These are phyloP conservation scores for Sesia apiformis DNA, from an alignment of 2,888 invertebrate genomes.

Conservation along the genomic window DNA sequence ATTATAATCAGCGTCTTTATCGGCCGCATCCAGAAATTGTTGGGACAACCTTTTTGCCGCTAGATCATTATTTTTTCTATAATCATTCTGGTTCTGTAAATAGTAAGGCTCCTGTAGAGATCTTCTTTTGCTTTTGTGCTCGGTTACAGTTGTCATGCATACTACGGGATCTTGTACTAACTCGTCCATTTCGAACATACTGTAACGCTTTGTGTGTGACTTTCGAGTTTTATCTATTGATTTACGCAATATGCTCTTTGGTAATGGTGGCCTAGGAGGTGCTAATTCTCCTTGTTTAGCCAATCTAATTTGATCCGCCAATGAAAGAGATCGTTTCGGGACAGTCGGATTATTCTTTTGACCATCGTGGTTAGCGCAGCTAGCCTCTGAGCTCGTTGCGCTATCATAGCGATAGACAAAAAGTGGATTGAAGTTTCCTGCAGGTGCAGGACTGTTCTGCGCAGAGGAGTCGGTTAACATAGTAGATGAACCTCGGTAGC, in stretches of 20 bases:
- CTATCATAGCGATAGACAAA: constrained; percentile 90
- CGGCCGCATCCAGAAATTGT: constrained; percentile 68
- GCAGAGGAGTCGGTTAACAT: constrained; percentile 84
- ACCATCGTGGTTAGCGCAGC: constrained; percentile 75
- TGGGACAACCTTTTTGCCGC: constrained; percentile 68
- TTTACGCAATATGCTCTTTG: constrained; percentile 82
- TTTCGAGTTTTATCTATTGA: constrained; percentile 72
- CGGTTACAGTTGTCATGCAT: constrained; percentile 59
- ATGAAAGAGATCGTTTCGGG: constrained; percentile 80
- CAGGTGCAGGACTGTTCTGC: constrained; percentile 78
- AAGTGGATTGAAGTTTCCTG: constrained; percentile 79
- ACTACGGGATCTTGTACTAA: constrained; percentile 64
- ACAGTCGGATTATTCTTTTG: constrained; percentile 68
- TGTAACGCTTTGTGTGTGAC: constrained; percentile 79
- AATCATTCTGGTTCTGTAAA: constrained; percentile 69
- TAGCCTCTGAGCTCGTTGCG: constrained; percentile 82
- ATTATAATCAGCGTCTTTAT: constrained; percentile 69
- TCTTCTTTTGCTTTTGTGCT: constrained; percentile 77
- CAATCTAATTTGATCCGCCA: constrained; percentile 68
- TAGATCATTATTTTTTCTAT: constrained; percentile 68
- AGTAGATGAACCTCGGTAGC: constrained; percentile 90
- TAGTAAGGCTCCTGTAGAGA: constrained; percentile 85
- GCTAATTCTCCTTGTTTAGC: constrained; percentile 67
- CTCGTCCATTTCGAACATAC: constrained; percentile 85
- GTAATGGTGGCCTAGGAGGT: constrained; percentile 82